Conservation (phyloP, 2,113 vertebrate species). For the Desmodus rotundus region DNA sequence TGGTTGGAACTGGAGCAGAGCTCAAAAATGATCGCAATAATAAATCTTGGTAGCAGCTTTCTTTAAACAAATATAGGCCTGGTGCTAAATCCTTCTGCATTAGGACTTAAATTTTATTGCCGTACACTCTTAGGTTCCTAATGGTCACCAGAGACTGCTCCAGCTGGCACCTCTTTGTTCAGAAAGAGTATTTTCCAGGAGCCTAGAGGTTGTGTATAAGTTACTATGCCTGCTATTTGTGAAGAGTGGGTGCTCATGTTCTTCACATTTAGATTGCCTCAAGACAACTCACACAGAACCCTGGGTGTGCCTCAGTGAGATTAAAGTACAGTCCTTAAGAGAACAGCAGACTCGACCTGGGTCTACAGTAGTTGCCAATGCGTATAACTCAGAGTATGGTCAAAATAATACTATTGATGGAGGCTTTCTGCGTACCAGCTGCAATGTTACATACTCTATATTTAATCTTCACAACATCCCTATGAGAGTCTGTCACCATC, state of each 20-base stretch:
- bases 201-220: neutral
- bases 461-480: neutral
- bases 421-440: neutral
- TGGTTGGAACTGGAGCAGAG: neutral
- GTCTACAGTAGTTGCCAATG: neutral
- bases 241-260: neutral
- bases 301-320: neutral
- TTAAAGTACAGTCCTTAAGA: neutral
- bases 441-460: neutral
- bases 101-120: constrained; percentile 29
- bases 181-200: neutral
- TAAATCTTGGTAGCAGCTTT: constrained; percentile 17
- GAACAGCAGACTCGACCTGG: neutral
- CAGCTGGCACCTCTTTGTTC: neutral
- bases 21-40: constrained; percentile 18
- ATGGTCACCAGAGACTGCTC: neutral
- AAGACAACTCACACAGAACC: neutral
- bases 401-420: neutral
- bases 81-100: neutral
- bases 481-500: neutral
- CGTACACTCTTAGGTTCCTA: neutral
- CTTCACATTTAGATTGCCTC: neutral
- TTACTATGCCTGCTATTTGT: neutral
- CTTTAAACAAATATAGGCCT: neutral
- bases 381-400: neutral